Base-by-base conservation (phyloP, 64 coral and sea anemone genomes). In the Actinia equina region DNA sequence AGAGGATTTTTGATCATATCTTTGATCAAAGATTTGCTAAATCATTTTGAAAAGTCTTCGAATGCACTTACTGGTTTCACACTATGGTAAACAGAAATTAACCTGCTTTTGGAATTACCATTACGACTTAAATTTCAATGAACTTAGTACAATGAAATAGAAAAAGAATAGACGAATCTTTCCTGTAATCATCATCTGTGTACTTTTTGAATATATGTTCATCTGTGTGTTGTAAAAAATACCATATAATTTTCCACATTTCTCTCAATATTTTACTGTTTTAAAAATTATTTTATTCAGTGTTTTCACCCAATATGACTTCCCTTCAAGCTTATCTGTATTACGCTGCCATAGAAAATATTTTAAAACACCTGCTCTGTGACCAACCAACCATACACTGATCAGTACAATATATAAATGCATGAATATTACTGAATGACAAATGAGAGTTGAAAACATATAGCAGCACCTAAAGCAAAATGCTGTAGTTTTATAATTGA, bases 251-350 rank as follows among this genome's bases (percentile, higher is more conserved):
- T 65, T 74, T 42, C 25, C 15, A 3, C 13, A 30, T 74, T 74
- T 41, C 14, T 41, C n/a, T 65, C 62, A 65, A 65, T 65, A 65
- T 20, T 4, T 65, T 6, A 23, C 62, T 74, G 69, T 6, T 74
- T 74, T 30, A 27, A 25, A 74, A 74, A 14, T 74, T 74, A 74
- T 74, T 74, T 74, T 26, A 74, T 41, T 57, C 55, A 57, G 2
- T 74, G 25, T 9, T 30, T 11, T 74, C 4, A 0, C 69, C 26
- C 69, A 74, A 74, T 74, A 74, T 41, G 69, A 74, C 25, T 74
- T 74, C 69, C 69, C 27, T 74, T 74, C 7, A 30, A 74, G 69
- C 69, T 74, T 74, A 74, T 74, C 69, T 30, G 69, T 74, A 74
- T 74, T 74, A 74, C 25, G 20, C 69, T 74, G 10, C 23, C 69